Evolutionary conservation across 2,888 invertebrate genomes (phyloP), one percentile per base, ranked within the genome.

Genomic region (Pediacus dermestoides): DNA sequence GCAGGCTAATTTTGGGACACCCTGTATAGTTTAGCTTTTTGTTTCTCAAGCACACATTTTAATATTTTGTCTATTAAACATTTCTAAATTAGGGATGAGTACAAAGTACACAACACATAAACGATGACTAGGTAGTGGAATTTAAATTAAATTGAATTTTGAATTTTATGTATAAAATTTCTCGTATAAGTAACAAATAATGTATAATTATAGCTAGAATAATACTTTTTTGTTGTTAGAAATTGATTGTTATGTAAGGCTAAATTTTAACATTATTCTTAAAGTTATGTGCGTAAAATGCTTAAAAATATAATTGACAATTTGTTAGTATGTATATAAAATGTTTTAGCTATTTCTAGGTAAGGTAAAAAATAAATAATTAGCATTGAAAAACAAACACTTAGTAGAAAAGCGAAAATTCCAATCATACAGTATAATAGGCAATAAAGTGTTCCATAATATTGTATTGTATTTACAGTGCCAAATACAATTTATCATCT

Each of bases 401-500:
- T 28, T 13, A 13, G 14, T 28, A 28, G 28, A 28, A 28, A 28
- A 8, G 28, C 12, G 14, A 28, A 28, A 28, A 26, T n/a, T n/a
- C n/a, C n/a, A n/a, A n/a, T n/a, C n/a, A n/a, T n/a, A n/a, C n/a
- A n/a, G 14, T 13, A 3, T n/a, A 8, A 28, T n/a, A 28, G 7
- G n/a, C 14, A 13, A 28, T 28, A 23, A 23, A 23, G 9, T 9
- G 23, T 28, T 10, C 8, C 14, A 28, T 12, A 10, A 8, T 28
- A 28, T 7, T 28, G 14, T 28, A 25, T 25, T 25, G 14, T 28
- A 8, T 13, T 28, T 13, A 28, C 14, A 28, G 12, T 13, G 28
- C 13, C 10, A 9, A 9, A 23, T 23, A 7, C 8, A 9, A 9
- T 23, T 6, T 3, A 9, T 23, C 10, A 32, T 4, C 22, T 76